Conservation (phyloP, 2,113 vertebrate species). For the Eptesicus fuscus region DNA sequence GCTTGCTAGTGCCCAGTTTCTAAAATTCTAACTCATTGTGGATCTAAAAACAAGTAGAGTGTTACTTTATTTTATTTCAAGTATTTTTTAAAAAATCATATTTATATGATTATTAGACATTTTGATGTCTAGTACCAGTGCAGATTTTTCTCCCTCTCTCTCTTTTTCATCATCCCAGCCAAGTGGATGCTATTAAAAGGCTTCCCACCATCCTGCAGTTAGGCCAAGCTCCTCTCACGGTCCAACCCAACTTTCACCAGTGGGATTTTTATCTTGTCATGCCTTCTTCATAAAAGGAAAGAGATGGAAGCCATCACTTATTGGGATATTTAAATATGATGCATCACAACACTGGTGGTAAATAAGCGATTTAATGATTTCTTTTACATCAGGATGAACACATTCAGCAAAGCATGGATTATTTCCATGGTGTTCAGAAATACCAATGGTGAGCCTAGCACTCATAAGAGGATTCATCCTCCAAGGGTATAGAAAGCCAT, state of each 20-base stretch:
- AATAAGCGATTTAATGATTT: background rate
- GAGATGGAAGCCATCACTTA: background rate
- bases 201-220: background rate
- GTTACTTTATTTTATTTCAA: background rate
- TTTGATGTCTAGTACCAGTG: background rate
- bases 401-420: background rate
- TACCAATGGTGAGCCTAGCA: background rate
- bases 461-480: background rate
- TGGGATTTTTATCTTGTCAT: background rate
- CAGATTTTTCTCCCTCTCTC: background rate
- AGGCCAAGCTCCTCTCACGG: background rate
- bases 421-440: background rate
- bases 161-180: background rate
- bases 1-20: background rate
- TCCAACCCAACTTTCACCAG: background rate
- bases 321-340: background rate
- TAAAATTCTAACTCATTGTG: background rate
- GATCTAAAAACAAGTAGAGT: background rate
- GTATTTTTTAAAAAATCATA: background rate
- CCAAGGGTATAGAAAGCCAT: background rate
- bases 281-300: background rate
- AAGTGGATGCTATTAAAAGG: background rate
- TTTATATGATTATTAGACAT: background rate
- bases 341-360: background rate
- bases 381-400: background rate